Evolutionary conservation across 2,113 vertebrate species (phyloP), one percentile per base, ranked within the genome.

Genomic region (Amblyornis subalaris): DNA sequence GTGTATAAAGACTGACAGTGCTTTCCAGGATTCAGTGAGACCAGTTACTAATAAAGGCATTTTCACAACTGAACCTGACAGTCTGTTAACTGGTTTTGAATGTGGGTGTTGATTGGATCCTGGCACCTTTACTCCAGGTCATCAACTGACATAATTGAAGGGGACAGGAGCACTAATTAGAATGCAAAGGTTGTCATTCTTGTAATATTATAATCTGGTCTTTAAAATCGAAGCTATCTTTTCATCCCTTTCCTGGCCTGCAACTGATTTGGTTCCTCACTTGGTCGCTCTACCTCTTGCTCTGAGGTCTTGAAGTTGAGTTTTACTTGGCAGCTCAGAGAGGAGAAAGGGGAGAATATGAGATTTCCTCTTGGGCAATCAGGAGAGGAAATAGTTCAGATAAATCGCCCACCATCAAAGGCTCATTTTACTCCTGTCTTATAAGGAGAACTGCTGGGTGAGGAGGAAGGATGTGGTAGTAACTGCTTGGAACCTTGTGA

Each of bases 311-410:
- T 55, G 35, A 64, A 36, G 10, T 61, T 92, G 55, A 48, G 9
- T 79, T 88, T 76, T 90, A 45, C 61, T 81, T 3, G 4, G 20
- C 35, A 85, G 22, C 33, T 88, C 29, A 38, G 55, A 31, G 35
- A 67, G 33, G 38, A 80, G 53, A 90, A 86, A 38, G 23, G 44
- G 33, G 14, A 67, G 29, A 62, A 58, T 20, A 36, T 21, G 66
- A 70, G 45, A 88, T 93, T 95, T 88, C 93, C 28, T 20, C 62
- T 77, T 76, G n/a, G 79, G 47, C 29, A 35, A 2, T 62, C 2
- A 3, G n/a, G 42, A 79, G 70, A 85, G 93, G 93, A 96, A 95
- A 95, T 95, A 94, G 75, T 47, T 93, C 17, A 47, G 88, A 88
- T 95, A 76, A 85, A 71, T 91, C 21, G 0, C 89, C 95, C 67